Evolutionary conservation across 2,797 vertebrate species (phyloP), one percentile per base, ranked within the genome.

Genomic region (Melanitta fusca): DNA sequence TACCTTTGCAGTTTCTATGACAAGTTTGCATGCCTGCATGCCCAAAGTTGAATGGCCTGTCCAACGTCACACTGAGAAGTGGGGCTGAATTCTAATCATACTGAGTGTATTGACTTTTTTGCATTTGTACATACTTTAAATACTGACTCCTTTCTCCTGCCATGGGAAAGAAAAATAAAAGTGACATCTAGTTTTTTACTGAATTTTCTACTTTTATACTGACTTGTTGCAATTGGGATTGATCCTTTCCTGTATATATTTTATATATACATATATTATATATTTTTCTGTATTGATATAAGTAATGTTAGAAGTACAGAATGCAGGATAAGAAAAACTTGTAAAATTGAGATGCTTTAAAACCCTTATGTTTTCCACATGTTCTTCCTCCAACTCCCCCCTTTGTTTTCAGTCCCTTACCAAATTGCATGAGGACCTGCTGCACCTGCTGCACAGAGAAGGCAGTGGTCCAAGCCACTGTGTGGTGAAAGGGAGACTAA

Each of bases 1-100:
- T 71, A 27, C 13, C 24, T 74, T 47, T 14, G 1, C n/a, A 53
- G 25, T 8, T 88, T 89, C 56, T 75, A 2, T 41, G 36, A 53
- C 30, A 13, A 51, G 14, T 66, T 79, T 73, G 36, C 13, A 36
- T 0, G 0, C 4, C 4, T 73, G 36, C 13, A 36, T 0, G 0
- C 4, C 4, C n/a, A 65, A 53, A 89, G 61, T 15, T 30, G 30
- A 78, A 57, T 1, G 5, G 28, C 62, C 12, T 27, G 39, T 38
- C 20, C 34, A 43, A 5, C 15, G 9, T 70, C 60, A 70, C 6
- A 27, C 3, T 6, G 28, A 71, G 15, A 5, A 7, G 11, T 7
- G 9, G 6, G 28, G 6, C 17, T 43, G 24, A 78, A 28, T 88
- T 85, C 58, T 70, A 91, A 66, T 1, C 6, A 60, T 6, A 12